Base-by-base conservation (phyloP, 2,888 invertebrate genomes). In the Euproctis similis region DNA sequence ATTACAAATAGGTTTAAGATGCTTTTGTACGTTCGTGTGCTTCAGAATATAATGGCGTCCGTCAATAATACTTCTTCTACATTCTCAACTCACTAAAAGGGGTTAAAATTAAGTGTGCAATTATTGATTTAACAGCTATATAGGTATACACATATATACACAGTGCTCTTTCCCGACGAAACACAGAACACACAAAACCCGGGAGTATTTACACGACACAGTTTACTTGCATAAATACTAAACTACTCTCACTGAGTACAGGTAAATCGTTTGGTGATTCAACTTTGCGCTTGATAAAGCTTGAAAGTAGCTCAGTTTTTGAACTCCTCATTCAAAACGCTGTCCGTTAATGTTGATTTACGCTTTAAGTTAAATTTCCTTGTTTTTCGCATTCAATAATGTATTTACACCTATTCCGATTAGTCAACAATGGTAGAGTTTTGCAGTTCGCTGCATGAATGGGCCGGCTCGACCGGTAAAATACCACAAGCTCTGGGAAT, bases 111-210 rank as follows among this genome's bases (percentile, higher is more conserved):
- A 47, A 34, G 30, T 44, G 42, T 45, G 49, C 49, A 45, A 45
- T 48, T 50, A 50, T 50, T 50, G 52, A 50, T 50, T 47, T 35
- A 47, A 51, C 49, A 47, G 47, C 39, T 31, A 26, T 39, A 24
- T 44, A 22, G 39, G 39, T 17, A 26, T 34, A 33, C 34, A 44
- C 28, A 29, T 28, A 34, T 34, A 31, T 36, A 38, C n/a, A 19
- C n/a, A 4, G 6, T n/a, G 8, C 29, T 26, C 39, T 37, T 34
- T 37, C 43, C 36, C 36, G 29, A 28, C 45, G 34, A 36, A 39
- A 47, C 48, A 26, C 42, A 37, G 36, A 47, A 49, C 41, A 41
- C 34, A 44, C 44, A 36, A 38, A n/a, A 34, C 34, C 37, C 35
- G 30, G 4, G 28, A 13, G 19, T 42, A 50, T 53, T 52, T 49